Conservation (phyloP, 2,113 vertebrate genomes). For the Lasiurus cinereus region DNA sequence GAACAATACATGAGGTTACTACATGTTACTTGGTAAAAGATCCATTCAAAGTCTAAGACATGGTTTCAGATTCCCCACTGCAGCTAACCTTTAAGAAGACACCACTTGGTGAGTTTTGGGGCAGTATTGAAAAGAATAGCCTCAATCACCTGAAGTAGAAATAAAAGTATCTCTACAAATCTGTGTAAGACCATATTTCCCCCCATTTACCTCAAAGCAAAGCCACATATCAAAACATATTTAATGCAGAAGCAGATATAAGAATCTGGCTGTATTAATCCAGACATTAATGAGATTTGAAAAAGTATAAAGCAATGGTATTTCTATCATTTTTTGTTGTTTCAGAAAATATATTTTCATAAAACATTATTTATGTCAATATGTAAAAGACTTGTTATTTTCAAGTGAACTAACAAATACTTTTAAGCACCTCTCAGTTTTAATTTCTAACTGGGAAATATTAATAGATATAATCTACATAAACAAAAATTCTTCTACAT, state of each 20-base stretch:
- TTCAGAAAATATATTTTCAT: conserved; percentile 21
- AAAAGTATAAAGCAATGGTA: conserved; percentile 37
- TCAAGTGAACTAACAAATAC: conserved; percentile 19
- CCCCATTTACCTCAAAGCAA: not conserved
- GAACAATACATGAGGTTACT: not conserved
- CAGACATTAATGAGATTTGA: conserved; percentile 16
- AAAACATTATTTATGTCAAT: not conserved
- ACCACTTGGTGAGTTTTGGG: conserved; percentile 25
- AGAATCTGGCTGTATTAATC: not conserved
- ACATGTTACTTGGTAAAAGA: not conserved
- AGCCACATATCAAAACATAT: conserved; percentile 8
- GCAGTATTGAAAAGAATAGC: conserved; percentile 16
- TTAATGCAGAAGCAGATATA: conserved; percentile 18
- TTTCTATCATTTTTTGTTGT: not conserved
- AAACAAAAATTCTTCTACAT: not conserved
- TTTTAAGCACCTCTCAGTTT: conserved; percentile 9
- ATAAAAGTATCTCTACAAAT: not conserved
- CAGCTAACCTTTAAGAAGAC: conserved; percentile 11
- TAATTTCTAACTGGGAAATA: conserved; percentile 3
- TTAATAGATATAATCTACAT: not conserved
- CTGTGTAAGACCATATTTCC: not conserved
- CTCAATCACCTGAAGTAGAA: not conserved
- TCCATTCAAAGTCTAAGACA: not conserved
- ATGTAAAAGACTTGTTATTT: not conserved
- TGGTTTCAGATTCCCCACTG: conserved; percentile 17